These are phyloP conservation scores for Grammomys surdaster DNA, from an alignment of 2,113 vertebrate species.

Conservation along the genomic window DNA sequence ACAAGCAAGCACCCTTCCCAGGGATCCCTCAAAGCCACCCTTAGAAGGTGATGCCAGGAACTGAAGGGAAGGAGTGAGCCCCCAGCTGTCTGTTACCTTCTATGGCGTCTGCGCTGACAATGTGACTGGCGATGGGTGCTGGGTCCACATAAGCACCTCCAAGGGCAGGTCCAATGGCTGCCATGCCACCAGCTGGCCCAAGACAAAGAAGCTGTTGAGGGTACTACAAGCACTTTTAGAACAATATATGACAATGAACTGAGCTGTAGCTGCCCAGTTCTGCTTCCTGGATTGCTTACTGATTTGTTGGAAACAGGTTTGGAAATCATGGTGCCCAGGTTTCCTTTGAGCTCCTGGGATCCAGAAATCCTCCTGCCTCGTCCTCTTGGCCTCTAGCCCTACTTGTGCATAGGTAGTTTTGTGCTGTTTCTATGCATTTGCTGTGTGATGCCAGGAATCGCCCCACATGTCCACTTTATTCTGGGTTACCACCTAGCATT, in stretches of 20 bases:
- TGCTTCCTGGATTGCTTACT: not conserved
- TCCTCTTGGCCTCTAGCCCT: not conserved
- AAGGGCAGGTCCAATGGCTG: constrained; percentile 58
- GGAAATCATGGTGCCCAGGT: not conserved
- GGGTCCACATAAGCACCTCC: constrained; percentile 85
- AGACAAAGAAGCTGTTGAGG: not conserved
- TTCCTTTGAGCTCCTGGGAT: not conserved
- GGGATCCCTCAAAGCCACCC: not conserved
- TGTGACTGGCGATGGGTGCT: constrained; percentile 82
- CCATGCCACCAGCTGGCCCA: constrained; percentile 67
- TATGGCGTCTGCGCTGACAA: constrained; percentile 87
- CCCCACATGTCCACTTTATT: not conserved
- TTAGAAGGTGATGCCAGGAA: too few relatives aligned
- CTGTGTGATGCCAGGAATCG: not conserved
- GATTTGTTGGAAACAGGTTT: too few relatives aligned
- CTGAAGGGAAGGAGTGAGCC: not conserved
- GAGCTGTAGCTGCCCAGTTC: too few relatives aligned
- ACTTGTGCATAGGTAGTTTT: not conserved
- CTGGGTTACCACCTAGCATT: not conserved
- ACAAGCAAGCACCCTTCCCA: not conserved
- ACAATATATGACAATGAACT: accelerated
- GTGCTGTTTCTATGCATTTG: not conserved
- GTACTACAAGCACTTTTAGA: not conserved
- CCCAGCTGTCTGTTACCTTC: constrained; percentile 88
- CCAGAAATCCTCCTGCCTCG: not conserved